A percentile compares a stretch with the other conserved stretches of the same genome.
Evolutionary conservation across 2,113 vertebrate species (phyloP).

Genomic region (Glaucidium brasilianum): DNA sequence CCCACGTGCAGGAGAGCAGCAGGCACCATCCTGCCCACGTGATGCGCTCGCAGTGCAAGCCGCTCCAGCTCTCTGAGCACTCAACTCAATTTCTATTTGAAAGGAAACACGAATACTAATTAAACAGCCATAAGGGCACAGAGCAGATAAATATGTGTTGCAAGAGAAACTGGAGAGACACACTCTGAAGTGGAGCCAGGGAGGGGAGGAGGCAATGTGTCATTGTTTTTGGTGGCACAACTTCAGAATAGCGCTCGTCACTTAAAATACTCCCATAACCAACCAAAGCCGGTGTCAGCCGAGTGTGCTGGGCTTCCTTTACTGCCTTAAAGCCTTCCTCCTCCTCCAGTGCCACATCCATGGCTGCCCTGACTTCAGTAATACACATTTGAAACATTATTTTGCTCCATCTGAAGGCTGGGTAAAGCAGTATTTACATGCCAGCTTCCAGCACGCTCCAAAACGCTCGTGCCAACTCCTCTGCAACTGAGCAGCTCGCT

Average conservation of each 20-base stretch:
- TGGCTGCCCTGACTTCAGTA: background rate
- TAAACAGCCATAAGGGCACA: slow-evolving; percentile 39
- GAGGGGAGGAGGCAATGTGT: slow-evolving; percentile 3
- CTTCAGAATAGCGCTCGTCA: background rate
- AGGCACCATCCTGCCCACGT: background rate
- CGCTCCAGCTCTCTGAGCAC: background rate
- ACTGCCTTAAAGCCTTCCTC: background rate
- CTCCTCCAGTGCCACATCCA: background rate
- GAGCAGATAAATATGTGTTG: slow-evolving; percentile 20
- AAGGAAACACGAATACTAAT: slow-evolving; percentile 18
- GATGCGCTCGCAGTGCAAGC: background rate
- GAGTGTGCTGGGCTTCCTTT: background rate
- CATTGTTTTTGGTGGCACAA: slow-evolving; percentile 21
- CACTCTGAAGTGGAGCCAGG: slow-evolving; percentile 33
- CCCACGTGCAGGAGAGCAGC: background rate
- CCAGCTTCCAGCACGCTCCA: slow-evolving; percentile 14
- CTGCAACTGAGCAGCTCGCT: slow-evolving; percentile 25
- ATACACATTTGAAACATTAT: background rate
- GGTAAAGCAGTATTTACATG: background rate
- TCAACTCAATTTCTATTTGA: background rate
- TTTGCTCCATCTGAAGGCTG: background rate
- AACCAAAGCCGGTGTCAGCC: rapidly evolving
- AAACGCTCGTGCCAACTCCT: background rate
- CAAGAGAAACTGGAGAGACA: background rate
- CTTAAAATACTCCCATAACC: background rate